phyloP scores from a whole-genome alignment of 1,140 invertebrate genomes.

The Andricus grossulariae region DNA sequence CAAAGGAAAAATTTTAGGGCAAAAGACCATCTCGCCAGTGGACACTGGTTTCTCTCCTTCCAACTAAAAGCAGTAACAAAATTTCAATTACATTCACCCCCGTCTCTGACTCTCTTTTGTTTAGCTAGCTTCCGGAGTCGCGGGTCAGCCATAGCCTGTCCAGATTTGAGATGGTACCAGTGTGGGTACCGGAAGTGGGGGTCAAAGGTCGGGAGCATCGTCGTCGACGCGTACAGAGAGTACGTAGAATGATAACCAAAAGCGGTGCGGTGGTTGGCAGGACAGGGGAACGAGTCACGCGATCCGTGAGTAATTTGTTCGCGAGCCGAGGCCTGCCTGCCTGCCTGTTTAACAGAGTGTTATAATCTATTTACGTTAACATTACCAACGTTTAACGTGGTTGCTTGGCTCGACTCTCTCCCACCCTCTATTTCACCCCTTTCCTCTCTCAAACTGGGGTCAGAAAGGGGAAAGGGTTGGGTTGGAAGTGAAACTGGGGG shows the following conservation, averaged over 20 bases:
- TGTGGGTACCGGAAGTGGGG: conserved; percentile 34
- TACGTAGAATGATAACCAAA: conserved; percentile 72
- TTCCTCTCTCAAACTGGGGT: conserved; percentile 54
- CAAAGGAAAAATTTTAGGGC: no score
- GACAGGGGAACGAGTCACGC: conserved; percentile 75
- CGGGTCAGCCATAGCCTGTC: conserved; percentile 53
- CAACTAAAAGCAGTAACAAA: background rate
- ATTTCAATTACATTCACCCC: background rate
- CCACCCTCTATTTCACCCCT: conserved; percentile 48
- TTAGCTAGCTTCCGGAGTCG: conserved; percentile 52
- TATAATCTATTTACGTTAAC: conserved; percentile 78
- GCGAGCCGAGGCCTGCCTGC: conserved; percentile 67
- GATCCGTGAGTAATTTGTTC: conserved; percentile 76
- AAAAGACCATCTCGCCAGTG: no score
- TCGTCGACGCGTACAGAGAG: conserved; percentile 64
- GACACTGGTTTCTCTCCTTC: background rate
- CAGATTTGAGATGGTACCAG: conserved; percentile 43
- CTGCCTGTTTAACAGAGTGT: conserved; percentile 77
- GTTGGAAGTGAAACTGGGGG: conserved; percentile 41
- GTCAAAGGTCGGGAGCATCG: conserved; percentile 54
- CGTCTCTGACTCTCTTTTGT: background rate
- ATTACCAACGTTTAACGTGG: conserved; percentile 76
- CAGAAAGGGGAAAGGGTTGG: conserved; percentile 53
- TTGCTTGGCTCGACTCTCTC: conserved; percentile 57
- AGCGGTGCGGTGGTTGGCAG: conserved; percentile 72